phyloP scores from a whole-genome alignment of 2,113 vertebrate genomes.

The Anolis sagrei region DNA sequence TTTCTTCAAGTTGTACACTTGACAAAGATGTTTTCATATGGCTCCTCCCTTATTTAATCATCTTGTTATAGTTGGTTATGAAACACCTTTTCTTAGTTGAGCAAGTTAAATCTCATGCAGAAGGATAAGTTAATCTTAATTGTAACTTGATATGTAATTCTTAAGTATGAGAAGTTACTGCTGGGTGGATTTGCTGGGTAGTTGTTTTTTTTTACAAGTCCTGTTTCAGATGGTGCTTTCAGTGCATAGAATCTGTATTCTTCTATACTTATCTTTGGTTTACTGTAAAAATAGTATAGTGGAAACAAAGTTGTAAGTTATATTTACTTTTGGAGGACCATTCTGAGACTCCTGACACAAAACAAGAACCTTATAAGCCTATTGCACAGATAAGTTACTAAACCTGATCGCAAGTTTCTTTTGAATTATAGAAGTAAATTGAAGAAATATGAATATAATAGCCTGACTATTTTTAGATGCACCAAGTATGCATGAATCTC shows the following conservation, averaged over 20 bases:
- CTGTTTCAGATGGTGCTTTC: background rate
- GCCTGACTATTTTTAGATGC: background rate
- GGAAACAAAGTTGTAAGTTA: background rate
- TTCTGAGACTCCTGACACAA: background rate
- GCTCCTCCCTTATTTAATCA: background rate
- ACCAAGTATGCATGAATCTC: background rate
- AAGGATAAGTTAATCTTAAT: slow-evolving; percentile 10
- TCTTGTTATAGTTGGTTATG: background rate
- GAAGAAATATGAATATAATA: accelerated
- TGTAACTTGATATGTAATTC: background rate
- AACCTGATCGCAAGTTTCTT: accelerated
- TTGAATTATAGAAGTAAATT: accelerated
- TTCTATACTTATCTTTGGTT: background rate
- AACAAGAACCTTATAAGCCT: accelerated
- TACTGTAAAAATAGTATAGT: background rate
- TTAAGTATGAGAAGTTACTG: background rate
- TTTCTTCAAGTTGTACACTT: background rate
- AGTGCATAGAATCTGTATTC: background rate
- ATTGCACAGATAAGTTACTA: background rate
- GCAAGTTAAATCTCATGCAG: background rate
- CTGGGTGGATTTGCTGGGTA: background rate
- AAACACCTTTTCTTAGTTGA: background rate
- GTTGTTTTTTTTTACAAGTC: slow-evolving; percentile 13
- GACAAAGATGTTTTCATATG: background rate
- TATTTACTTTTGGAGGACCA: background rate